Evolutionary conservation across 2,113 vertebrate genomes (phyloP), one percentile per base, ranked within the genome.

Genomic region (Salvator merianae): DNA sequence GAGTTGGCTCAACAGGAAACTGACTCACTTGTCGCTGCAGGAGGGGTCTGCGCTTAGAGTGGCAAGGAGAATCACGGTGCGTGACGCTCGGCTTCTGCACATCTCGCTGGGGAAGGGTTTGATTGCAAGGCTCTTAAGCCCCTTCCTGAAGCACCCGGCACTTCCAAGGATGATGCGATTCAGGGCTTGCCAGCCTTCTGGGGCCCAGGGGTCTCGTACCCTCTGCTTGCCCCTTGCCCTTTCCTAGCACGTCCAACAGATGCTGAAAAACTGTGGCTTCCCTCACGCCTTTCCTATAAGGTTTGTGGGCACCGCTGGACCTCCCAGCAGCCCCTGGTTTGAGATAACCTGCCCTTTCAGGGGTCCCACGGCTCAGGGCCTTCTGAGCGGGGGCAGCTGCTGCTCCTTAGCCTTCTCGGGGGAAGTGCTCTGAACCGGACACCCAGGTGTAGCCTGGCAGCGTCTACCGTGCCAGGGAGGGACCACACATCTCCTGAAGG

Each of bases 1-100:
- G 36, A 94, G 92, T 90, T 79, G 32, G 92, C 85, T 0, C 8
- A 91, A 93, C 95, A 93, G 95, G 96, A 96, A 95, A 68, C 47
- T 82, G 28, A 96, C 83, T 96, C 95, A 96, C 4, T 0, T 0
- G 1, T 72, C 0, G 0, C 16, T 36, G 84, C 66, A 28, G 76
- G 86, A 87, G 92, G 91, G 94, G 91, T 91, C 84, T 13, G 2
- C 93, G 89, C 10, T 0, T 75, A 47, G 86, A 43, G 68, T 43
- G 89, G 88, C 82, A 36, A 12, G 69, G 88, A 87, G 81, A 59
- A 3, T 5, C 30, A 20, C 55, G 24, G 18, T 0, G 66, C 1
- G 1, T 2, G 1, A 38, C 81, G 70, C 77, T 3, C 83, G 30
- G 74, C 83, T 82, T 75, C 76, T 38, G 14, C 76, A 77, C 50